Percentiles rank a stretch among this genome's conserved stretches.
Conservation (phyloP, 2,797 vertebrate species). For the Brotogeris chrysoptera region DNA sequence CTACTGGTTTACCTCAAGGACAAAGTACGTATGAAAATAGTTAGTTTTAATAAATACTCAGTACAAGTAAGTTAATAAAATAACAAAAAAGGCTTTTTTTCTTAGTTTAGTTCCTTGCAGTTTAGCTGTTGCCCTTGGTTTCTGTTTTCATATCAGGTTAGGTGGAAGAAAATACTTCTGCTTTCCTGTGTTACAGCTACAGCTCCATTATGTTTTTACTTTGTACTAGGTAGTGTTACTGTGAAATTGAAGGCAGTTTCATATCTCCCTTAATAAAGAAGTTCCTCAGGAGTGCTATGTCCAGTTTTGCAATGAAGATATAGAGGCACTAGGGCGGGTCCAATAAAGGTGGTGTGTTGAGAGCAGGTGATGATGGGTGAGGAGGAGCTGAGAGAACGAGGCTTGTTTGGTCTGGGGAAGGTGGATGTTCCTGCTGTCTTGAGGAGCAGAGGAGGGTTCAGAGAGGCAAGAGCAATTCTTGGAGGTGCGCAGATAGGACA, state of each 20-base stretch:
- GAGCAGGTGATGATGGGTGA: neutral
- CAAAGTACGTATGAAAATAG: neutral
- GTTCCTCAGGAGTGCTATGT: neutral
- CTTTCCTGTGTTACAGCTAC: neutral
- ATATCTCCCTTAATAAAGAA: neutral
- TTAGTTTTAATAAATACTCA: neutral
- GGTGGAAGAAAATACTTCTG: neutral
- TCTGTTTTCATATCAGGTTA: neutral
- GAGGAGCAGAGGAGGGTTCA: neutral
- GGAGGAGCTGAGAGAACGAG: neutral
- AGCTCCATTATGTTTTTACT: neutral
- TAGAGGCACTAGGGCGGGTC: neutral
- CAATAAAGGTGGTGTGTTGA: neutral
- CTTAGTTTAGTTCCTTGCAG: neutral
- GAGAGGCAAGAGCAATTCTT: neutral
- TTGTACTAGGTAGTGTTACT: neutral
- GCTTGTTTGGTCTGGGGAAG: neutral
- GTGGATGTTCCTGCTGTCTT: neutral
- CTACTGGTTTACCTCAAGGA: neutral
- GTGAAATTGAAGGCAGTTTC: neutral
- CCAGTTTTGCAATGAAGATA: neutral
- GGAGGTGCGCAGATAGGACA: neutral
- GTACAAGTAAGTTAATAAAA: neutral
- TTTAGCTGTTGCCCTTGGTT: neutral
- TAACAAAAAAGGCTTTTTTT: neutral